These are phyloP conservation scores for Spicauda simplicius DNA, from an alignment of 2,888 invertebrate species.

Conservation along the genomic window DNA sequence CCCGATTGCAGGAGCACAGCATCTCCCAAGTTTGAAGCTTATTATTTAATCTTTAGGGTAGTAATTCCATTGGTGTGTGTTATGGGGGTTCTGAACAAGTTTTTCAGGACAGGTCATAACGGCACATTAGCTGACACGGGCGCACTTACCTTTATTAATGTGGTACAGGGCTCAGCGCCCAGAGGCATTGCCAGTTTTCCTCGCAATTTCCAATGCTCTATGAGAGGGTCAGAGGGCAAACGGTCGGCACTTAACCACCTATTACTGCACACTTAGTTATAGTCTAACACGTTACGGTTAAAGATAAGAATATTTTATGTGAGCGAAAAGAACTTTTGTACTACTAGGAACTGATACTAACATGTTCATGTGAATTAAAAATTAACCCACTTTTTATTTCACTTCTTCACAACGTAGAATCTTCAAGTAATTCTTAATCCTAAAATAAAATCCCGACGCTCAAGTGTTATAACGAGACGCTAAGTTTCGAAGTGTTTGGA, in stretches of 20 bases:
- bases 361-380: background rate
- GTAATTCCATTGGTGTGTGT: constrained; percentile 47
- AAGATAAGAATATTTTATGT: constrained; percentile 28
- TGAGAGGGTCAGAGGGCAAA: constrained; percentile 55
- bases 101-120: constrained; percentile 79
- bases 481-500: constrained; percentile 20
- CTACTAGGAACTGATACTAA: no score
- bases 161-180: constrained; percentile 74
- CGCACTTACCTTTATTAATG: constrained; percentile 81
- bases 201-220: constrained; percentile 46
- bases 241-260: constrained; percentile 56
- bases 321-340: background rate
- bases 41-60: constrained; percentile 45
- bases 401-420: background rate
- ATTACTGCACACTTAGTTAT: constrained; percentile 44
- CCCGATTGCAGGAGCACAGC: constrained; percentile 48
- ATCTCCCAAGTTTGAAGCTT: constrained; percentile 51
- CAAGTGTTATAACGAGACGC: background rate
- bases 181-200: constrained; percentile 40
- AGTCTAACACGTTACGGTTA: constrained; percentile 27
- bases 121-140: constrained; percentile 78
- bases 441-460: background rate
- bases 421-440: background rate
- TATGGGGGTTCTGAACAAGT: constrained; percentile 66
- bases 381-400: background rate